These are phyloP conservation scores for Limnephilus rhombicus DNA, from an alignment of 2,888 invertebrate species.

Conservation along the genomic window DNA sequence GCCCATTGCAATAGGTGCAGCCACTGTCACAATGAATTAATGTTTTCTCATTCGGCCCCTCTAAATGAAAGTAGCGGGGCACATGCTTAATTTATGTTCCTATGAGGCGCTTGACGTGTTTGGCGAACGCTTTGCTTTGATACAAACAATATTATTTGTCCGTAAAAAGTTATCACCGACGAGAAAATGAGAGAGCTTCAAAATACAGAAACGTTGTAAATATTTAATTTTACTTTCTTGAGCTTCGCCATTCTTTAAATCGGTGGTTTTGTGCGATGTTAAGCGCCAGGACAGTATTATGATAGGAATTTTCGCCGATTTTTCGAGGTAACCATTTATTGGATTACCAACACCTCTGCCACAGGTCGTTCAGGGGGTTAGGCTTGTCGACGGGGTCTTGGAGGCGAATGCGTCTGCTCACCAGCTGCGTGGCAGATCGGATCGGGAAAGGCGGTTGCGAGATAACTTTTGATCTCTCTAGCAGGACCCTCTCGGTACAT, in stretches of 20 bases:
- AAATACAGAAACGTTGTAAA: not conserved
- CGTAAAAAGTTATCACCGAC: not conserved
- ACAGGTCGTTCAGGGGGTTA: no score
- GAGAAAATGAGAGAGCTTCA: not conserved
- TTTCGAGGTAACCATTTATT: not conserved
- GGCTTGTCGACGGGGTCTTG: no score
- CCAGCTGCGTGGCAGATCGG: no score
- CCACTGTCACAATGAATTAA: conserved; percentile 57
- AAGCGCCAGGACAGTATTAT: not conserved
- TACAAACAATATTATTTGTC: not conserved
- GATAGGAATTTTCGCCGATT: not conserved
- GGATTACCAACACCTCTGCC: no score
- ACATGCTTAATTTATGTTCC: not conserved
- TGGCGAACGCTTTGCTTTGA: not conserved
- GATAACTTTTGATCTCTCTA: no score
- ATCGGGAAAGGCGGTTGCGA: no score
- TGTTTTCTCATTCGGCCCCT: conserved; percentile 18
- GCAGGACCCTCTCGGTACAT: no score
- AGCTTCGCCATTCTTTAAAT: not conserved
- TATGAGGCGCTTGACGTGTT: not conserved
- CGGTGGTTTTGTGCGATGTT: not conserved
- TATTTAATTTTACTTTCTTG: not conserved
- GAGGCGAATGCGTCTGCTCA: no score
- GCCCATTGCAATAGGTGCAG: conserved; percentile 49
- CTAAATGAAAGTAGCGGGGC: conserved; percentile 15